phyloP scores from a whole-genome alignment of 2,888 invertebrate genomes.

The Mystacides longicornis region DNA sequence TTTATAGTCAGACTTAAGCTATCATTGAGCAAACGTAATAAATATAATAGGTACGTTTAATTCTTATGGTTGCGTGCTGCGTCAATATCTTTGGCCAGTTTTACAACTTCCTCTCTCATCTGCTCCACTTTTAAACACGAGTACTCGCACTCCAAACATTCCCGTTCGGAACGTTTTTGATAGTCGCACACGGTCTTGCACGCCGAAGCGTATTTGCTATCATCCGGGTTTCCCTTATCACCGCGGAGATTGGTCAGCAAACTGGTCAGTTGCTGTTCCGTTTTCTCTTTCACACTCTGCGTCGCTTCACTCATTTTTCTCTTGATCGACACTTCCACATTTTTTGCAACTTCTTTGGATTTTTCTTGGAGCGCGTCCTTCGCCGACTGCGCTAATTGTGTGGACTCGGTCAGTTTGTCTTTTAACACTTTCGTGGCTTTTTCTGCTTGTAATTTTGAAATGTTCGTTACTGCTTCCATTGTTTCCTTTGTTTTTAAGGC shows the following conservation, averaged over 20 bases:
- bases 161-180: neutral
- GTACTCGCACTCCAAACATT: conserved; percentile 6
- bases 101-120: conserved; percentile 13
- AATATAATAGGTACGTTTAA: too few relatives aligned
- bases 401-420: neutral
- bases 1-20: too few relatives aligned
- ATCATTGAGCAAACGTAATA: too few relatives aligned
- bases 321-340: conserved; percentile 11
- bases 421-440: neutral
- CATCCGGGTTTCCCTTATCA: neutral
- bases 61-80: too few relatives aligned
- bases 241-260: conserved; percentile 5
- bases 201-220: conserved; percentile 9
- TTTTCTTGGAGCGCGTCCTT: conserved; percentile 4
- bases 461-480: conserved; percentile 6
- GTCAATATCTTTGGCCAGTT: conserved; percentile 12
- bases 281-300: conserved; percentile 8
- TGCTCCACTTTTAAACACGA: conserved; percentile 6
- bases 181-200: conserved; percentile 10
- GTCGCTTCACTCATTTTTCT: conserved; percentile 11
- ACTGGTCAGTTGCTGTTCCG: conserved; percentile 10
- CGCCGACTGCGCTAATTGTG: neutral
- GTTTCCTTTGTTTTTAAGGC: conserved; percentile 10
- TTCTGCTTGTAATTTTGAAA: conserved; percentile 10
- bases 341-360: conserved; percentile 14